Conservation (phyloP, 1,140 invertebrate genomes). For the Leptinotarsa undecemlineata region DNA sequence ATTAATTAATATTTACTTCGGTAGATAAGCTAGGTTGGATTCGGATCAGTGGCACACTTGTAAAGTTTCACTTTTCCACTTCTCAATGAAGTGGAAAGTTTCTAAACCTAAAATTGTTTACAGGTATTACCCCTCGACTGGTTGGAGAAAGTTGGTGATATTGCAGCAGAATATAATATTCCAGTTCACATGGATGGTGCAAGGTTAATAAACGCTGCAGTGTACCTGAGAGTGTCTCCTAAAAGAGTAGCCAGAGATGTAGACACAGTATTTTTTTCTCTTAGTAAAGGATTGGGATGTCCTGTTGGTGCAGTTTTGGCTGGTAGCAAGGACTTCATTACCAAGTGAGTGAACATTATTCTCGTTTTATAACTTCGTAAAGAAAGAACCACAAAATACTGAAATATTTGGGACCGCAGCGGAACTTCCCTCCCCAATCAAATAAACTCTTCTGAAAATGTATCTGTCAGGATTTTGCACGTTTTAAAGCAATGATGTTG, state of each 20-base stretch:
- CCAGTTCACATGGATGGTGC: constrained; percentile 92
- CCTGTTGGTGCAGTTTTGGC: constrained; percentile 86
- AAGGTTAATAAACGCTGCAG: constrained; percentile 85
- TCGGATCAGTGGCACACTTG: too few species aligned
- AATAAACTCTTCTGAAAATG: too few species aligned
- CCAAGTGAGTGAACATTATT: constrained; percentile 62
- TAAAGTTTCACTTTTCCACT: too few species aligned
- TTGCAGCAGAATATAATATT: constrained; percentile 69
- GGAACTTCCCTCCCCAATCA: too few species aligned
- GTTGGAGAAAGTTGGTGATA: constrained; percentile 70
- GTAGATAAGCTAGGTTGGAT: too few species aligned
- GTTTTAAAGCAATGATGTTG: too few species aligned
- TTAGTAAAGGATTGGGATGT: constrained; percentile 87
- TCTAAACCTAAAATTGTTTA: constrained; percentile 7
- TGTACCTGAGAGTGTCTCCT: constrained; percentile 65
- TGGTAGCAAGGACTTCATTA: constrained; percentile 78
- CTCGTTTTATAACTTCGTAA: too few species aligned
- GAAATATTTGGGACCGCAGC: too few species aligned
- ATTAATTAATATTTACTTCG: too few species aligned
- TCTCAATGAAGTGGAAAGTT: too few species aligned
- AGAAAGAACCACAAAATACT: too few species aligned
- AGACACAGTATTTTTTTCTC: constrained; percentile 79
- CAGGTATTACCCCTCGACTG: constrained; percentile 77
- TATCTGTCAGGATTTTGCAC: too few species aligned
- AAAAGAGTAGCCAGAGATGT: constrained; percentile 70